Evolutionary conservation across 2,888 invertebrate genomes (phyloP).

Genomic region (Parascotia fuliginaria): DNA sequence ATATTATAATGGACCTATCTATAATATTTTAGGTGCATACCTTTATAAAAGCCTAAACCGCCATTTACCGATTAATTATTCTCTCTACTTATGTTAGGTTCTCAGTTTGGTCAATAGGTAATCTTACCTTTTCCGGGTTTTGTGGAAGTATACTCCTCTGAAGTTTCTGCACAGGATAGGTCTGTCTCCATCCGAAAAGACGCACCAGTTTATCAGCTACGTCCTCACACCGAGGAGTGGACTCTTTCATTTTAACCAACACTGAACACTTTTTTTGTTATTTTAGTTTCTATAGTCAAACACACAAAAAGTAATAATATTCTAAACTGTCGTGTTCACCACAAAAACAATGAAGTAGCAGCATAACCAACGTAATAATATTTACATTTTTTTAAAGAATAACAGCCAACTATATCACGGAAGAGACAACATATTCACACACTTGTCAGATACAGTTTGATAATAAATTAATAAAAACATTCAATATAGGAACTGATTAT

Average conservation of each 20-base stretch:
- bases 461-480: not conserved
- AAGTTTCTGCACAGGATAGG: conserved; percentile 91
- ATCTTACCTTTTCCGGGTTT: conserved; percentile 47
- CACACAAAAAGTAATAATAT: conserved; percentile 25
- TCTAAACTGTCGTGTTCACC: conserved; percentile 26
- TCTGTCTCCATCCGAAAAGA: conserved; percentile 92
- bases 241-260: conserved; percentile 83
- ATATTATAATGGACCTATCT: too few species aligned
- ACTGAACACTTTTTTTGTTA: conserved; percentile 36
- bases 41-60: too few species aligned
- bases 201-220: conserved; percentile 91
- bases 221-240: conserved; percentile 89
- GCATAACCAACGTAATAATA: not conserved
- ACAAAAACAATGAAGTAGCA: conserved; percentile 10
- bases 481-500: conserved; percentile 20
- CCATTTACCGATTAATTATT: too few species aligned
- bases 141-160: conserved; percentile 87
- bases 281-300: too few species aligned
- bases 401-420: not conserved
- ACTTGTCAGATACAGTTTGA: conserved; percentile 5
- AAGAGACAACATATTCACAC: not conserved
- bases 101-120: not conserved
- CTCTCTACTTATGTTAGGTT: not conserved
- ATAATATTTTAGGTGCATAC: too few species aligned
- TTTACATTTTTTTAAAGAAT: not conserved